Conservation (phyloP, 2,113 vertebrate species). For the Jaculus jaculus region DNA sequence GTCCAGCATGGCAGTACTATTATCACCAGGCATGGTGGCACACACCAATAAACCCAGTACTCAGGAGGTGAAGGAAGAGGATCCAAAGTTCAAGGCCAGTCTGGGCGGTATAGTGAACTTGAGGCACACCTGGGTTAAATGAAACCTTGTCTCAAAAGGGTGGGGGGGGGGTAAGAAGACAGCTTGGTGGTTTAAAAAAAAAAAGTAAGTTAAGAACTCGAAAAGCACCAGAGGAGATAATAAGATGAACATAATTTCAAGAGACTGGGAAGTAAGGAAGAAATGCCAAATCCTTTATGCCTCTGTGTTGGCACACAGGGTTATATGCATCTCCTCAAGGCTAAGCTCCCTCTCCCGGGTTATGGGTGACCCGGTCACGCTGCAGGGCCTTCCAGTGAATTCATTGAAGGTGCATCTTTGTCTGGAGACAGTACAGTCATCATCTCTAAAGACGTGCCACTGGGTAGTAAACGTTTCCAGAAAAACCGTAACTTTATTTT, state of each 20-base stretch:
- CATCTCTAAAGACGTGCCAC: not conserved
- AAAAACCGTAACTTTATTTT: not conserved
- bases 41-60: no score
- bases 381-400: not conserved
- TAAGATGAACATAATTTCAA: not conserved
- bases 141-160: no score
- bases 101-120: no score
- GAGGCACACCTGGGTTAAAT: no score
- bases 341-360: not conserved
- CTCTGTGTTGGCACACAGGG: not conserved
- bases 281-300: not conserved
- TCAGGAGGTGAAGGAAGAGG: no score
- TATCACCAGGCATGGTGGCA: no score
- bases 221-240: not conserved
- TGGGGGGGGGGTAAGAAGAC: no score
- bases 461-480: not conserved
- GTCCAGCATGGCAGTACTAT: not conserved
- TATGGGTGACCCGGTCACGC: not conserved
- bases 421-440: not conserved
- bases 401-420: conserved; percentile 6
- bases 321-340: not conserved
- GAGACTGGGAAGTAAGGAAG: not conserved
- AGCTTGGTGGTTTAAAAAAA: not conserved
- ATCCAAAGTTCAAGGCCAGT: no score
- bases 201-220: not conserved